These are phyloP conservation scores for Martes martes DNA, from an alignment of 2,113 vertebrate genomes.

Conservation along the genomic window DNA sequence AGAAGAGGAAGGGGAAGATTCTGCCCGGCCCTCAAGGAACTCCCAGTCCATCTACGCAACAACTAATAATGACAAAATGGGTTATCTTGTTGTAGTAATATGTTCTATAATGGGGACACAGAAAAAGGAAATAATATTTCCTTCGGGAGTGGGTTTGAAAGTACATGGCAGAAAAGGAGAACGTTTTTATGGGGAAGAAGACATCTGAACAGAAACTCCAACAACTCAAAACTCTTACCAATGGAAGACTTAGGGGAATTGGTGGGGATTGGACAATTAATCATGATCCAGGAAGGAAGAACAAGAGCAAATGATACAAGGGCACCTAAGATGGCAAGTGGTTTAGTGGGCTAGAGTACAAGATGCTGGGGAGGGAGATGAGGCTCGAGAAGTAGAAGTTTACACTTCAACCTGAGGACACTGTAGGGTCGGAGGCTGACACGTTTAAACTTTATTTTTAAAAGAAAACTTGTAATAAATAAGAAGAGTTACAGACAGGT, in stretches of 20 bases:
- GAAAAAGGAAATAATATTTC: not conserved
- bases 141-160: not conserved
- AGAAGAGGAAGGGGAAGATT: conserved; percentile 15
- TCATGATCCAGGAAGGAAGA: not conserved
- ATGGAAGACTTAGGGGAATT: not conserved
- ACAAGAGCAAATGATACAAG: not conserved
- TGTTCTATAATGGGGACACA: not conserved
- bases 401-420: not conserved
- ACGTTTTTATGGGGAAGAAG: not conserved
- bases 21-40: not conserved
- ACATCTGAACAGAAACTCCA: conserved; percentile 17
- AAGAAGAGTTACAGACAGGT: not conserved
- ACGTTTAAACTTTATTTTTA: not conserved
- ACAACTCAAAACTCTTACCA: not conserved
- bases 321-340: not conserved
- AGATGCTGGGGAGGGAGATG: not conserved
- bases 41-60: not conserved
- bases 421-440: not conserved
- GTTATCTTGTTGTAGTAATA: not conserved
- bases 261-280: not conserved
- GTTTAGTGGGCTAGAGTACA: not conserved
- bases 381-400: not conserved
- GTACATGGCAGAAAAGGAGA: not conserved
- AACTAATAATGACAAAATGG: not conserved
- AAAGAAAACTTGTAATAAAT: not conserved